Percentiles rank a stretch among this genome's conserved stretches.
phyloP scores from a whole-genome alignment of 2,113 vertebrate genomes.

The Rhipidura dahli region DNA sequence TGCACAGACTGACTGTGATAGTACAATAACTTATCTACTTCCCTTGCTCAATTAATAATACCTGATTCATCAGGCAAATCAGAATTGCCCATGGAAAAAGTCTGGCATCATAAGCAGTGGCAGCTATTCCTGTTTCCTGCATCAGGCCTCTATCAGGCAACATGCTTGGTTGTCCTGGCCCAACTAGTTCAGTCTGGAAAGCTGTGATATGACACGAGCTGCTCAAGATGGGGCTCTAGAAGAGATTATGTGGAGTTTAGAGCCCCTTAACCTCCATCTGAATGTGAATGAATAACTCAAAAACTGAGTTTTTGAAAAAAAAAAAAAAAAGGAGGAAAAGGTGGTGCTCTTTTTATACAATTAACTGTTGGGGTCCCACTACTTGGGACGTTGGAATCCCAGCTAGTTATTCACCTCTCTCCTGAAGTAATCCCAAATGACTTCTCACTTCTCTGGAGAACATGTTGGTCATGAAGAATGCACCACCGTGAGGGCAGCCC shows the following conservation, averaged over 20 bases:
- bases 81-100: background rate
- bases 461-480: background rate
- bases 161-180: fast-evolving
- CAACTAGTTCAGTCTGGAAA: background rate
- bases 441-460: background rate
- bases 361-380: background rate
- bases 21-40: background rate
- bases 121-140: background rate
- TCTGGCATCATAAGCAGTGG: background rate
- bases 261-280: background rate
- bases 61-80: background rate
- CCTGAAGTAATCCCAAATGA: background rate
- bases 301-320: no score
- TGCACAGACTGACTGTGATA: background rate
- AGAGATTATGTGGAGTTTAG: background rate
- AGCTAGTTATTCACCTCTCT: background rate
- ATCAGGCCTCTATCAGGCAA: background rate
- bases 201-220: background rate
- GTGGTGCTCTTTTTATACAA: fast-evolving
- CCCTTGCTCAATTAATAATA: background rate
- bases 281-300: background rate
- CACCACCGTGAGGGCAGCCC: background rate
- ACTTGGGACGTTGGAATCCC: background rate
- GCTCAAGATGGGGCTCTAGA: background rate
- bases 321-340: no score